Evolutionary conservation across 2,113 vertebrate genomes (phyloP).

Genomic region (Pollachius pollachius): DNA sequence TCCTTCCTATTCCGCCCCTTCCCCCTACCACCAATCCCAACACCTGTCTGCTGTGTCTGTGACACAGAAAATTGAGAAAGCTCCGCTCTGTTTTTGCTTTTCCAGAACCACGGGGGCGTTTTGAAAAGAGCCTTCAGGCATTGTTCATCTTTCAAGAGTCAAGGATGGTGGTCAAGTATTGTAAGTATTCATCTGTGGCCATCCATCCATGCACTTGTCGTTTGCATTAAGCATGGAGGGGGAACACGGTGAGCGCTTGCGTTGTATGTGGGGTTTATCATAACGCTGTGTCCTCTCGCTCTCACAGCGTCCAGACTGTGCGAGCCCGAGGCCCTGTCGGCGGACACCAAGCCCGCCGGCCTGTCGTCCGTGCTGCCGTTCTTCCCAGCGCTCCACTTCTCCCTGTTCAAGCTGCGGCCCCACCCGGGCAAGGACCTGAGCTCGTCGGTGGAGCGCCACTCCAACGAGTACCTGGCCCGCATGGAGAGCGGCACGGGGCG

Average conservation of each 20-base stretch:
- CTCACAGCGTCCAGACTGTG: constrained; percentile 49
- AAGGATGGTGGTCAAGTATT: constrained; percentile 70
- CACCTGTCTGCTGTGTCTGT: constrained; percentile 36
- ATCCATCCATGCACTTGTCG: too few relatives aligned
- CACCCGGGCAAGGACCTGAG: constrained; percentile 76
- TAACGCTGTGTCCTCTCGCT: not conserved
- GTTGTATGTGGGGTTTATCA: too few relatives aligned
- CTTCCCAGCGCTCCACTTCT: constrained; percentile 82
- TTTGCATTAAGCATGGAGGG: too few relatives aligned
- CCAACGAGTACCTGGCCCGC: constrained; percentile 80
- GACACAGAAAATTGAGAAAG: not conserved
- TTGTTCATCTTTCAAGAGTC: constrained; percentile 91
- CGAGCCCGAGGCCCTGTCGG: constrained; percentile 50
- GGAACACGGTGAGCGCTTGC: too few relatives aligned
- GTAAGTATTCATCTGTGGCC: constrained; percentile 59
- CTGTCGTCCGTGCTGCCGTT: constrained; percentile 67
- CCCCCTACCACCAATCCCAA: not conserved
- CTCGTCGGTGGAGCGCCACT: constrained; percentile 79
- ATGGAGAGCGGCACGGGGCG: constrained; percentile 72
- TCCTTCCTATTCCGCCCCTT: too few relatives aligned
- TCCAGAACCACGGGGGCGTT: constrained; percentile 78
- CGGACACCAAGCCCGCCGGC: constrained; percentile 50
- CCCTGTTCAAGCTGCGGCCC: constrained; percentile 78
- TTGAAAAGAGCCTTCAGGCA: constrained; percentile 80
- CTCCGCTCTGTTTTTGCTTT: constrained; percentile 11